Evolutionary conservation across 2,113 vertebrate genomes (phyloP).

Genomic region (Bufo bufo): DNA sequence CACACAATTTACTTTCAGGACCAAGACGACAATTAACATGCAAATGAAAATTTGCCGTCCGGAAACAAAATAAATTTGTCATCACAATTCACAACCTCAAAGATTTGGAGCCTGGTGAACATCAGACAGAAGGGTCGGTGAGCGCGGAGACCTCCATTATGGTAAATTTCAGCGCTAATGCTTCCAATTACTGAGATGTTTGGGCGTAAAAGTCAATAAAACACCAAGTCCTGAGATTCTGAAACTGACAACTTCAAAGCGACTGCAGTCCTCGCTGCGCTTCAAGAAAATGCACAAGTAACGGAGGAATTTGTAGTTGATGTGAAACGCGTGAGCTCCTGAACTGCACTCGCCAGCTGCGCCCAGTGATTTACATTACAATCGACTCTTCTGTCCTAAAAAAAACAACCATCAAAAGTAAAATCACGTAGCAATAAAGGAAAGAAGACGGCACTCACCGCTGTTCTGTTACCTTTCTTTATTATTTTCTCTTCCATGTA

Average conservation of each 20-base stretch:
- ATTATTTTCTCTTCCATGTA: too few species aligned
- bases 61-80: background rate
- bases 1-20: background rate
- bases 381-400: background rate
- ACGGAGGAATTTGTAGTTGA: background rate
- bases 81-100: background rate
- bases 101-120: background rate
- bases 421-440: too few species aligned
- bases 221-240: constrained; percentile 5
- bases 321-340: background rate
- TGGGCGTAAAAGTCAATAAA: constrained; percentile 27
- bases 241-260: background rate
- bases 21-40: constrained; percentile 6
- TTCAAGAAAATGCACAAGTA: background rate
- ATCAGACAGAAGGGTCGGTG: constrained; percentile 18
- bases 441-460: too few species aligned
- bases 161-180: background rate
- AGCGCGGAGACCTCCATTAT: background rate
- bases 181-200: constrained; percentile 4
- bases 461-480: too few species aligned
- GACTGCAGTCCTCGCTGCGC: background rate
- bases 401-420: background rate
- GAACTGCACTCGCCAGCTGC: constrained; percentile 8
- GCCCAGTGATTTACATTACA: constrained; percentile 19
- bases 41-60: background rate